Base-by-base conservation (phyloP, 2,797 vertebrate genomes). In the Hybognathus amarus region DNA sequence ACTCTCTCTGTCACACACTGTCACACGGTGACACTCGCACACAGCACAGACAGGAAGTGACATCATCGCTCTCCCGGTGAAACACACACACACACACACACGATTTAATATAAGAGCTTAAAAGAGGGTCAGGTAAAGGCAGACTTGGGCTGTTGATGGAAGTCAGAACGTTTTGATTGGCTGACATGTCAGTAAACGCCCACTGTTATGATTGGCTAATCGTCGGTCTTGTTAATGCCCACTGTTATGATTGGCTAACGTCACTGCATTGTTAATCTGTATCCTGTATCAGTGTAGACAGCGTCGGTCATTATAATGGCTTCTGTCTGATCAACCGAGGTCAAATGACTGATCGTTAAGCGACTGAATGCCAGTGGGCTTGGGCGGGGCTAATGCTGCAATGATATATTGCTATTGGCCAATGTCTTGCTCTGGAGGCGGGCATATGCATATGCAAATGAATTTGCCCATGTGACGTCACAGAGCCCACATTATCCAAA, bases 61-160 rank as follows among this genome's bases (percentile, higher is more conserved):
- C 38, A 42, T 45, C 67, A 20, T n/a, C 4, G 10, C 36, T 22
- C 18, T 68, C 54, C n/a, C n/a, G 24, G 5, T 27, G 59, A 61
- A 24, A 40, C 20, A 20, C 50, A 22, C 45, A 36, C 50, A 40
- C 20, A 20, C 50, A 38, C 47, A 38, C 67, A 63, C 77, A 64
- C 82, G 93, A 92, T 94, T n/a, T 94, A 94, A 94, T 94, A 94
- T 94, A 92, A 92, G 79, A 86, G 92, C 92, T 92, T 90, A 94
- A 95, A n/a, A 94, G 94, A 94, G 90, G 88, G 92, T 94, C 93
- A 93, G 93, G 93, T 92, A 76, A 92, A 92, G 93, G 93, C 92
- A 93, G 90, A 90, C 70, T 70, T 45, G 89, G 88, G 89, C 87
- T 90, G 89, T 88, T 38, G 70, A 68, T 76, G n/a, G n/a, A 84